These are phyloP conservation scores for Macaria notata DNA, from an alignment of 2,888 invertebrate genomes.

Conservation along the genomic window DNA sequence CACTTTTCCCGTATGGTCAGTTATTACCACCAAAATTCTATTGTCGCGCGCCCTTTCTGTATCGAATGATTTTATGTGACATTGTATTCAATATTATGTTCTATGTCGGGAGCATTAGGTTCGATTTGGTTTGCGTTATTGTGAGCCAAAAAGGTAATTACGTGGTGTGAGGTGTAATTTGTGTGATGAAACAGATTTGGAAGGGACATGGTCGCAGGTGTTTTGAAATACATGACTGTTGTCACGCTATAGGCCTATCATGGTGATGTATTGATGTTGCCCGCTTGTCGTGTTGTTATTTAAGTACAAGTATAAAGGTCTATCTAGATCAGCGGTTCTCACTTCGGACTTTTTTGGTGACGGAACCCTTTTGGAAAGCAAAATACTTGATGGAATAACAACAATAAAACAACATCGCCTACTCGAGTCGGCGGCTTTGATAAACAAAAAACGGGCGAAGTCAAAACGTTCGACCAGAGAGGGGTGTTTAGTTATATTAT, in stretches of 20 bases:
- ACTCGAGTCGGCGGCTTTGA: too few relatives aligned
- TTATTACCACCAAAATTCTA: conserved; percentile 19
- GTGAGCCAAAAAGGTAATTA: conserved; percentile 25
- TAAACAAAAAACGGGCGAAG: too few relatives aligned
- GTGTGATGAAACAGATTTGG: conserved; percentile 30
- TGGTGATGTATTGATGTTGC: conserved; percentile 3
- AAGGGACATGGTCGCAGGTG: conserved; percentile 33
- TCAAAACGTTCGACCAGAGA: too few relatives aligned
- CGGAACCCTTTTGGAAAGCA: too few relatives aligned
- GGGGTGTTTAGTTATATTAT: too few relatives aligned
- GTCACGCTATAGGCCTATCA: conserved; percentile 15
- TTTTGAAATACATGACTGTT: conserved; percentile 29
- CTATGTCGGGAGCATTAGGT: conserved; percentile 8
- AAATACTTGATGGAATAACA: too few relatives aligned
- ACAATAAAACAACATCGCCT: too few relatives aligned
- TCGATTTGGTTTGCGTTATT: conserved; percentile 12
- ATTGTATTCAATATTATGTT: not conserved
- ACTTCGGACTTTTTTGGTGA: too few relatives aligned
- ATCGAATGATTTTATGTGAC: conserved; percentile 13
- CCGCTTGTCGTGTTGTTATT: too few relatives aligned
- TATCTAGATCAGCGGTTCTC: too few relatives aligned
- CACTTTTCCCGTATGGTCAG: conserved; percentile 14
- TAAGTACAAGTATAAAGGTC: too few relatives aligned
- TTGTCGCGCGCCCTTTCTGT: conserved; percentile 23
- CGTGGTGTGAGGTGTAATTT: conserved; percentile 26